Conservation (phyloP, 2,797 vertebrate species). For the Dermochelys coriacea region DNA sequence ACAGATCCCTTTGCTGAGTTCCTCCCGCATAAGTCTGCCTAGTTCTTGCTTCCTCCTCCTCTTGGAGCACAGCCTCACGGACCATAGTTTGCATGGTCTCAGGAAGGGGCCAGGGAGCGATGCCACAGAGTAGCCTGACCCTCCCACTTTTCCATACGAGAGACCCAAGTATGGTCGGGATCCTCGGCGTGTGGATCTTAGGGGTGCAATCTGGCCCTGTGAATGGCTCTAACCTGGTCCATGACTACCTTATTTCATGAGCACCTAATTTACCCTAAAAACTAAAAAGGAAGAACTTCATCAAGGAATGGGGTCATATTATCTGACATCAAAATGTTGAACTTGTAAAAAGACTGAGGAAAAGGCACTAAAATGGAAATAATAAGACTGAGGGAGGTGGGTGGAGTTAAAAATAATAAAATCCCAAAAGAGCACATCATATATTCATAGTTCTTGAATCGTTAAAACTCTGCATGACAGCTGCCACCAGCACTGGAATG, state of each 20-base stretch:
- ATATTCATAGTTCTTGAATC: constrained; percentile 64
- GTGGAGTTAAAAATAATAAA: constrained; percentile 74
- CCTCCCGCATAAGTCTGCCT: background rate
- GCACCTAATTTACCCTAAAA: constrained; percentile 13
- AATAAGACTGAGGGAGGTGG: constrained; percentile 53
- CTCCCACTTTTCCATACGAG: background rate
- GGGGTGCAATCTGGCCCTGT: background rate
- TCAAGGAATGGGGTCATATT: background rate
- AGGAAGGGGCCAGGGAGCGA: background rate
- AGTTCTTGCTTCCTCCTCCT: background rate
- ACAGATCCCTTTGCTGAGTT: background rate
- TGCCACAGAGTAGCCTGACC: rapidly evolving
- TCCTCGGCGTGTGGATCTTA: background rate
- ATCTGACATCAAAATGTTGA: background rate
- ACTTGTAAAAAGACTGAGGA: constrained; percentile 12
- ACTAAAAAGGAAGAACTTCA: constrained; percentile 44
- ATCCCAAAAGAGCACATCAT: constrained; percentile 68
- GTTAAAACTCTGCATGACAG: constrained; percentile 64
- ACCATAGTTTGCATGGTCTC: background rate
- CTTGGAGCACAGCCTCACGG: background rate
- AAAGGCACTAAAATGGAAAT: constrained; percentile 60
- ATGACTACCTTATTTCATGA: constrained; percentile 43
- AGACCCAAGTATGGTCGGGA: background rate
- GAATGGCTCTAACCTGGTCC: background rate
- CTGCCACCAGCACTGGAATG: constrained; percentile 55